Percentiles rank a stretch among this genome's conserved stretches.
Conservation (phyloP, 2,113 vertebrate genomes). For the Rousettus leschenaultii region DNA sequence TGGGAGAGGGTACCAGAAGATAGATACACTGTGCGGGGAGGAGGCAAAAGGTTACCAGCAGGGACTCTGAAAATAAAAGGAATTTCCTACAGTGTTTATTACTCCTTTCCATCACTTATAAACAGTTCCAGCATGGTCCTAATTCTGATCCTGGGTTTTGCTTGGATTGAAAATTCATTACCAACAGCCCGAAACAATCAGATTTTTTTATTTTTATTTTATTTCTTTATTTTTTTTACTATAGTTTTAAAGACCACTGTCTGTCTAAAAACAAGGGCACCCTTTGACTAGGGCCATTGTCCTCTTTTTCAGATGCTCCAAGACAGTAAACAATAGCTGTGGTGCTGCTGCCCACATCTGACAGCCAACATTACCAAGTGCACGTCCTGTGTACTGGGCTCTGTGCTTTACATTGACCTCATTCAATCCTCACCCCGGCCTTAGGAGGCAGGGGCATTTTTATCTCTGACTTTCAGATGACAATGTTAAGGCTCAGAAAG, state of each 20-base stretch:
- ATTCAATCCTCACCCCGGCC: not conserved
- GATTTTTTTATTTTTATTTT: not conserved
- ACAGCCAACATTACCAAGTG: not conserved
- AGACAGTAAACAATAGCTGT: not conserved
- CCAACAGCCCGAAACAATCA: not conserved
- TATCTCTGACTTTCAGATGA: not conserved
- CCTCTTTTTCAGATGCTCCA: not conserved
- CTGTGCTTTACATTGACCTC: not conserved
- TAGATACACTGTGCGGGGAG: accelerated
- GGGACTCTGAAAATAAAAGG: not conserved
- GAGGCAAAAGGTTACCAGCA: not conserved
- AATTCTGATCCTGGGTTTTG: constrained; percentile 33
- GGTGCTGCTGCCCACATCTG: not conserved
- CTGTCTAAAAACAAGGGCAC: not conserved
- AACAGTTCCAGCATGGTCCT: constrained; percentile 27
- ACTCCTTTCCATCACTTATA: constrained; percentile 19
- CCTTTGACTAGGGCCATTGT: not conserved
- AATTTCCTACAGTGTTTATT: constrained; percentile 35
- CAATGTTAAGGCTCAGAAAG: not conserved
- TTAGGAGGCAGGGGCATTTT: not conserved
- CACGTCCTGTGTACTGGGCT: not conserved
- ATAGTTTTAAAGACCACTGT: not conserved
- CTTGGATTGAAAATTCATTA: not conserved
- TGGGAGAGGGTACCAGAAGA: not conserved
- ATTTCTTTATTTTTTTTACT: not conserved